Percentiles rank a stretch among this genome's conserved stretches.
phyloP scores from a whole-genome alignment of 2,113 vertebrate genomes.

The Pipra filicauda region DNA sequence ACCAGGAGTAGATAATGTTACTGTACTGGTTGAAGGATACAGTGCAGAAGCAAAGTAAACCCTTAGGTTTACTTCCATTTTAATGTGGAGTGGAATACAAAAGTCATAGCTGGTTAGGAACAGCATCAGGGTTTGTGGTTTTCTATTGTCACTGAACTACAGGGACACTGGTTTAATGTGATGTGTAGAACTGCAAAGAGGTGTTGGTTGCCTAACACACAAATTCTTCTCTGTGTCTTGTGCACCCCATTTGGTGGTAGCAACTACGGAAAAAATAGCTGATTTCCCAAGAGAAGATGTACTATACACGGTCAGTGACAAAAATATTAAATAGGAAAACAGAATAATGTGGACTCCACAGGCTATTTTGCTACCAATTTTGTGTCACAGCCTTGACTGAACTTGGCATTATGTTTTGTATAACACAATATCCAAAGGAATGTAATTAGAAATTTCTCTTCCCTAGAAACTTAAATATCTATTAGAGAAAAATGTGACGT shows the following conservation, averaged over 20 bases:
- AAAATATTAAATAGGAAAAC: neutral
- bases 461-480: neutral
- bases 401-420: neutral
- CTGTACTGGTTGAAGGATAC: neutral
- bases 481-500: neutral
- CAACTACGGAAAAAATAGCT: constrained; percentile 9
- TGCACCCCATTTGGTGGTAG: neutral
- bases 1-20: neutral
- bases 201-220: neutral
- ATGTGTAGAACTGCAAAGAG: neutral
- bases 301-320: neutral
- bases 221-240: constrained; percentile 25
- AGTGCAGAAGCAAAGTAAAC: neutral
- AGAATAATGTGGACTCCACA: neutral
- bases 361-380: neutral
- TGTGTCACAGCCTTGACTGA: neutral
- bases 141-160: constrained; percentile 5
- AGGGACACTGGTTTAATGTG: constrained; percentile 14
- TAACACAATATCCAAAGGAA: neutral
- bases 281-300: constrained; percentile 22
- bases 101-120: neutral
- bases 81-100: neutral
- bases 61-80: neutral
- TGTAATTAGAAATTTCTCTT: neutral
- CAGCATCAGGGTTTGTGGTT: constrained; percentile 28